phyloP scores from a whole-genome alignment of 2,113 vertebrate species.

The Sinosuthora webbiana region DNA sequence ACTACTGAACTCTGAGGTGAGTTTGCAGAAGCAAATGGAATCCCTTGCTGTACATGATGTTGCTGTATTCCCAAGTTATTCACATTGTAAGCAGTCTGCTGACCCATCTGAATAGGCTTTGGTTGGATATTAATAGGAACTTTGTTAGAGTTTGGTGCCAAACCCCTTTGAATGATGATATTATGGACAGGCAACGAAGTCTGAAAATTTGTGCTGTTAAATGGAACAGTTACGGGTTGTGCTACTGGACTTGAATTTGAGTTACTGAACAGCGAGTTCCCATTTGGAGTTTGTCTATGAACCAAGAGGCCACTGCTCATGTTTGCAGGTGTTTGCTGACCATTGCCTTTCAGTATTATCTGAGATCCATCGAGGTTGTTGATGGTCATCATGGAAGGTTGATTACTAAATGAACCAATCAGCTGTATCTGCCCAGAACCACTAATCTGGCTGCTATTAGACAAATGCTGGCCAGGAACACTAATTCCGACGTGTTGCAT shows the following conservation, averaged over 20 bases:
- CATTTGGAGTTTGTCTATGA: constrained; percentile 81
- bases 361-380: constrained; percentile 94
- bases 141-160: constrained; percentile 83
- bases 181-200: constrained; percentile 92
- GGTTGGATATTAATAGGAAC: constrained; percentile 91
- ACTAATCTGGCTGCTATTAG: constrained; percentile 84
- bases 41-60: constrained; percentile 78
- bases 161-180: constrained; percentile 95
- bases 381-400: constrained; percentile 92
- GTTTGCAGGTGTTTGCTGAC: constrained; percentile 76
- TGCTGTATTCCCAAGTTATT: constrained; percentile 80
- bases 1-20: constrained; percentile 77
- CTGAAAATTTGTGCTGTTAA: constrained; percentile 89
- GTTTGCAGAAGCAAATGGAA: constrained; percentile 77
- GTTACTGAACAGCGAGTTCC: constrained; percentile 83
- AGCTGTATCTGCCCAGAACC: constrained; percentile 91
- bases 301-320: constrained; percentile 79
- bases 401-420: constrained; percentile 88
- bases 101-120: constrained; percentile 88
- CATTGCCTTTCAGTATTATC: constrained; percentile 86
- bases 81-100: constrained; percentile 88
- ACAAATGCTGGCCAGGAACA: constrained; percentile 83
- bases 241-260: constrained; percentile 80
- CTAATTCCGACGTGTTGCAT: constrained; percentile 88
- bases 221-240: constrained; percentile 89